Conservation (phyloP, 2,888 invertebrate genomes). For the Drosophila nigritarsus region DNA sequence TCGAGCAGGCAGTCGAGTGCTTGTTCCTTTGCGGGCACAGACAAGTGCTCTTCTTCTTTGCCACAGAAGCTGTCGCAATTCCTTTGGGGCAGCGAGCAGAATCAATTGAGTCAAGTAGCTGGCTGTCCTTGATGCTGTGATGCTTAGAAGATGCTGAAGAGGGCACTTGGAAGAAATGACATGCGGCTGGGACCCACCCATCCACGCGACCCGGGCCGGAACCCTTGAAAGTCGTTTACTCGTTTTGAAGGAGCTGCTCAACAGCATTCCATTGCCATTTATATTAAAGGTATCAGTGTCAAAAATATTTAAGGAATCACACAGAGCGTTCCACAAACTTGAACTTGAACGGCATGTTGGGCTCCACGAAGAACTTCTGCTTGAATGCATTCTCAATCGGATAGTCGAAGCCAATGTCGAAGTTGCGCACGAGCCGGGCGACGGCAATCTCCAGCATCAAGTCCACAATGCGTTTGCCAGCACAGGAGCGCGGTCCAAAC, state of each 20-base stretch:
- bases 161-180: conserved; percentile 44
- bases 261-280: conserved; percentile 22
- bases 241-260: conserved; percentile 24
- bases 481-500: conserved; percentile 86
- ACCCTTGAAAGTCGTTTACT: conserved; percentile 45
- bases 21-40: conserved; percentile 40
- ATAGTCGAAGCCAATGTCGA: conserved; percentile 84
- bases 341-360: conserved; percentile 84
- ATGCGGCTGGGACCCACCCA: background rate
- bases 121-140: conserved; percentile 30
- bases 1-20: conserved; percentile 29
- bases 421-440: conserved; percentile 85
- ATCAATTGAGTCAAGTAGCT: conserved; percentile 58
- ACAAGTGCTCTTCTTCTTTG: conserved; percentile 50
- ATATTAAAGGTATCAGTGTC: conserved; percentile 12
- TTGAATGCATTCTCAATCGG: conserved; percentile 81
- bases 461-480: conserved; percentile 90
- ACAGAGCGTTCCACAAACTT: conserved; percentile 77
- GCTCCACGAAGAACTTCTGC: conserved; percentile 79
- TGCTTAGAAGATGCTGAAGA: conserved; percentile 39
- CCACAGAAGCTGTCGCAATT: conserved; percentile 35
- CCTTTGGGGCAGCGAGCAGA: conserved; percentile 36
- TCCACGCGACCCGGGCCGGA: background rate
- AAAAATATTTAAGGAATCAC: conserved; percentile 6
- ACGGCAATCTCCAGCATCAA: conserved; percentile 88